Evolutionary conservation across 2,113 vertebrate genomes (phyloP).

Genomic region (Apeltes quadracus): DNA sequence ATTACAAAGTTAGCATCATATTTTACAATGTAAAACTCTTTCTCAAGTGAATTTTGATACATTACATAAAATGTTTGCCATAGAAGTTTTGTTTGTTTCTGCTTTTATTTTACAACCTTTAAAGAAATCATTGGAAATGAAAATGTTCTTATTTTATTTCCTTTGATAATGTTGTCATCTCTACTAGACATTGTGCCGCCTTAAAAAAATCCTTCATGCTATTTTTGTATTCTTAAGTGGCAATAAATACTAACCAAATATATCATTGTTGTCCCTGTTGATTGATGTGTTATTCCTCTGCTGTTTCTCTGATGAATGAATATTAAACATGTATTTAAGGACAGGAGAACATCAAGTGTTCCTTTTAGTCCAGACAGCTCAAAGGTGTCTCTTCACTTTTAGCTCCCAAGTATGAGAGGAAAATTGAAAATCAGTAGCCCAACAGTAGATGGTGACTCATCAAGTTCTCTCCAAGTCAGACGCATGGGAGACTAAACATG

Average conservation of each 20-base stretch:
- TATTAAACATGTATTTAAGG: neutral
- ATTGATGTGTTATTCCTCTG: neutral
- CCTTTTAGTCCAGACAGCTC: neutral
- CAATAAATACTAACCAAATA: conserved; percentile 73
- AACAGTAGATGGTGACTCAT: conserved; percentile 61
- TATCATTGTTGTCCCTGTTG: conserved; percentile 12
- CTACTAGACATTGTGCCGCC: conserved; percentile 31
- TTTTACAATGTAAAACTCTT: conserved; percentile 52
- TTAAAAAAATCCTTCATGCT: conserved; percentile 46
- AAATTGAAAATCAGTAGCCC: conserved; percentile 37
- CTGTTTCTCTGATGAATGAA: neutral
- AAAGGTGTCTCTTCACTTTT: conserved; percentile 12
- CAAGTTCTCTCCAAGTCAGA: conserved; percentile 17
- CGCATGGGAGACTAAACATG: conserved; percentile 13
- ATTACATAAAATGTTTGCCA: neutral
- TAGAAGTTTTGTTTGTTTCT: conserved; percentile 46
- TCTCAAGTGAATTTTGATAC: conserved; percentile 39
- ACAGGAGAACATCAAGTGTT: neutral
- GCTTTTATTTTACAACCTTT: conserved; percentile 39
- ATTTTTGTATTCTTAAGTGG: conserved; percentile 74
- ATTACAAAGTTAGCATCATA: conserved; percentile 60
- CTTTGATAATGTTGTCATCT: conserved; percentile 40
- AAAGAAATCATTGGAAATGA: conserved; percentile 20
- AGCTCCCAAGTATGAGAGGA: conserved; percentile 22
- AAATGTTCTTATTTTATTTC: conserved; percentile 52